Conservation (phyloP, 2,888 invertebrate species). For the Ormyrus nitidulus region DNA sequence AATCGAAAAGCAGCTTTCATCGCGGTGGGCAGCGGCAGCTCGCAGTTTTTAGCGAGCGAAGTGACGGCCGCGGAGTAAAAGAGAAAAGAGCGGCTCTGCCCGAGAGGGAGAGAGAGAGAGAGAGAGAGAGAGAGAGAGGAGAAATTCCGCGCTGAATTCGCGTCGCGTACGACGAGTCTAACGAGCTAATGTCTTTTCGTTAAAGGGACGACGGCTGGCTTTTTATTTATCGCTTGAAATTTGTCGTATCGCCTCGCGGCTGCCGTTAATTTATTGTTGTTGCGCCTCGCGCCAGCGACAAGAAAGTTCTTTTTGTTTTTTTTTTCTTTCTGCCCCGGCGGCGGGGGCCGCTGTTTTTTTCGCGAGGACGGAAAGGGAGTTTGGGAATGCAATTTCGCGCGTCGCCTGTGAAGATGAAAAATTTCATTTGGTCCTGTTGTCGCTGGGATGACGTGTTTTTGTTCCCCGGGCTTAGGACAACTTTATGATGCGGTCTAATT, state of each 20-base stretch:
- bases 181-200: conserved; percentile 49
- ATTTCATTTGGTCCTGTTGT: background rate
- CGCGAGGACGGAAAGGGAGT: background rate
- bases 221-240: conserved; percentile 31
- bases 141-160: background rate
- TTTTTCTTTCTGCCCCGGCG: background rate
- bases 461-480: too few species aligned
- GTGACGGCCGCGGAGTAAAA: too few species aligned
- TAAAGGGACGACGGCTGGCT: conserved; percentile 50
- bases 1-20: too few species aligned
- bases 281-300: background rate
- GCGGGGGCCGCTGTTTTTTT: background rate
- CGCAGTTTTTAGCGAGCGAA: too few species aligned
- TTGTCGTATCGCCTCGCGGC: conserved; percentile 29
- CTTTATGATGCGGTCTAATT: too few species aligned
- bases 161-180: conserved; percentile 35
- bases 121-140: background rate
- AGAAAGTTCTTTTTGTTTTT: background rate
- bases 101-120: background rate
- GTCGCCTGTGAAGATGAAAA: background rate
- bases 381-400: too few species aligned
- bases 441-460: too few species aligned
- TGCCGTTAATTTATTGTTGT: conserved; percentile 12
- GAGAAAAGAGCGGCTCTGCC: background rate
- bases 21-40: too few species aligned